Evolutionary conservation across 2,888 invertebrate genomes (phyloP).

Genomic region (Platycheirus rosarum): DNA sequence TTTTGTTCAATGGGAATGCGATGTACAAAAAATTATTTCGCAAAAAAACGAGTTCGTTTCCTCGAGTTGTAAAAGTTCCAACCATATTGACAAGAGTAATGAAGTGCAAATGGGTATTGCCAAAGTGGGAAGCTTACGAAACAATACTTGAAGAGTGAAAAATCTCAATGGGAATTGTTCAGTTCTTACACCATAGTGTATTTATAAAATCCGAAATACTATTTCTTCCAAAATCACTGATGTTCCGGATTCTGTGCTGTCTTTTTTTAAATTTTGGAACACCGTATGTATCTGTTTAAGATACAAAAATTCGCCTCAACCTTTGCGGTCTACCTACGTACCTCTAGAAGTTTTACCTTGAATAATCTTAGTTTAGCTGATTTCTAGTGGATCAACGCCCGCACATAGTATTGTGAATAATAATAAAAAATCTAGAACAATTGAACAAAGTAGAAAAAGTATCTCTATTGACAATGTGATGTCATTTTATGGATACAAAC

Average conservation of each 20-base stretch:
- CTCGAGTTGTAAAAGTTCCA: slow-evolving; percentile 19
- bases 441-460: neutral
- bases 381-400: slow-evolving; percentile 56
- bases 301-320: slow-evolving; percentile 21
- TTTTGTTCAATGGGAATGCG: slow-evolving; percentile 43
- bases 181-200: too few species aligned
- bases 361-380: slow-evolving; percentile 38
- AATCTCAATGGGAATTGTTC: too few species aligned
- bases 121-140: too few species aligned
- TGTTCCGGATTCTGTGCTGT: slow-evolving; percentile 20
- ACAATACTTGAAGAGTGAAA: too few species aligned
- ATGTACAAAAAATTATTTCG: slow-evolving; percentile 61
- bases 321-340: slow-evolving; percentile 44
- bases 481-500: slow-evolving; percentile 10
- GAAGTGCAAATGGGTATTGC: slow-evolving; percentile 20
- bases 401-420: slow-evolving; percentile 55
- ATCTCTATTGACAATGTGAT: slow-evolving; percentile 17
- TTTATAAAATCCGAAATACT: too few species aligned
- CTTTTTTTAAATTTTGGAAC: neutral
- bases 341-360: slow-evolving; percentile 58
- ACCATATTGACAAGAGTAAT: slow-evolving; percentile 3
- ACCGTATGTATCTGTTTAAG: slow-evolving; percentile 1
- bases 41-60: slow-evolving; percentile 59
- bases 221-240: slow-evolving; percentile 9
- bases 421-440: slow-evolving; percentile 26